Conservation (phyloP, 2,797 vertebrate genomes). For the Parambassis ranga region DNA sequence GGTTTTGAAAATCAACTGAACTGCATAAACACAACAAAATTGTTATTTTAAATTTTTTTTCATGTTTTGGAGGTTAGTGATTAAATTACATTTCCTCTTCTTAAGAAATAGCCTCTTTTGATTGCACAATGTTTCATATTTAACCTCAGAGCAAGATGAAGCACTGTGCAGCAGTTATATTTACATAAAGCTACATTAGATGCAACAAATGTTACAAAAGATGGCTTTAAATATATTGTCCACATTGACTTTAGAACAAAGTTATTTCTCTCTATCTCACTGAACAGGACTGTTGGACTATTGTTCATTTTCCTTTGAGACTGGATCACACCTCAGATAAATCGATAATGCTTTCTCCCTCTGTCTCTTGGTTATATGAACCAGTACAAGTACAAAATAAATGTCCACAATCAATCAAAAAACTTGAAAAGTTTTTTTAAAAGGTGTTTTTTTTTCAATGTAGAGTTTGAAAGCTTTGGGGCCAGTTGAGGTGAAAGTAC, state of each 20-base stretch:
- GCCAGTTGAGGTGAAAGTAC: constrained; percentile 45
- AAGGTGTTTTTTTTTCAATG: constrained; percentile 35
- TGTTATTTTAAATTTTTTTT: constrained; percentile 7
- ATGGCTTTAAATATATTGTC: background rate
- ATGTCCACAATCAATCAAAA: constrained; percentile 35
- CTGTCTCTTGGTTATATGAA: constrained; percentile 24
- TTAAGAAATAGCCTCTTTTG: background rate
- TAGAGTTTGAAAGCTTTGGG: constrained; percentile 21
- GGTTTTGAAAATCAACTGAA: background rate
- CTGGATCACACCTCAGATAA: constrained; percentile 33
- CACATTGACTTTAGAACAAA: constrained; percentile 7
- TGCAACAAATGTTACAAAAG: background rate
- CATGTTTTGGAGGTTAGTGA: background rate
- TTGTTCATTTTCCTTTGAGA: constrained; percentile 15
- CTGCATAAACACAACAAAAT: background rate
- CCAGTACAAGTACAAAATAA: constrained; percentile 22
- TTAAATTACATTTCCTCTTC: background rate
- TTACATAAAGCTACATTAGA: background rate
- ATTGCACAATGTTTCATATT: background rate
- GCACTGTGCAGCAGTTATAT: background rate
- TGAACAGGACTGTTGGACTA: background rate
- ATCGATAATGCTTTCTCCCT: constrained; percentile 38
- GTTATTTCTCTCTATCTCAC: constrained; percentile 11
- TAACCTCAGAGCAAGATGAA: background rate
- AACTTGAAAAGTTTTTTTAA: constrained; percentile 33